phyloP scores from a whole-genome alignment of 2,113 vertebrate species.

The Genyomyrus donnyi region DNA sequence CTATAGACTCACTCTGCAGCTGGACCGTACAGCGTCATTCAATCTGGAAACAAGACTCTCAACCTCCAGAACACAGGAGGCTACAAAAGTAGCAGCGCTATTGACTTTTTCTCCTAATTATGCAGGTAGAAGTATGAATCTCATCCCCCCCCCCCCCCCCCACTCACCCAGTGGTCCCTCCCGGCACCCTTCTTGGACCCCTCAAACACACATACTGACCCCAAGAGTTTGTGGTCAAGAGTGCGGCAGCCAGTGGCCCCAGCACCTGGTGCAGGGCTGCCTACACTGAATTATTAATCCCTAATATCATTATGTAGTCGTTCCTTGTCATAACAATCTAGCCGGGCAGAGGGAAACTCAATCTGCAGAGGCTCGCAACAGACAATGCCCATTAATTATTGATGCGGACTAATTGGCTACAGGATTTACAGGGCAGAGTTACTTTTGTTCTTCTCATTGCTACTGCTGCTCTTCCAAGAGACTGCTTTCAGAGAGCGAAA shows the following conservation, averaged over 20 bases:
- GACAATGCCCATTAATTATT: slow-evolving; percentile 90
- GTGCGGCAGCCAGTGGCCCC: slow-evolving; percentile 27
- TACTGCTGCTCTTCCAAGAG: slow-evolving; percentile 77
- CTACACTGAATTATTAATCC: slow-evolving; percentile 78
- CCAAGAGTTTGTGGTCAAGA: slow-evolving; percentile 19
- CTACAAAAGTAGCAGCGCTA: background rate
- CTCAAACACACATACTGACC: slow-evolving; percentile 6
- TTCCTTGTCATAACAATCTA: slow-evolving; percentile 89
- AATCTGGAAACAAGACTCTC: background rate
- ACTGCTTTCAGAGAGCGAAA: slow-evolving; percentile 63
- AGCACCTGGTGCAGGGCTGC: slow-evolving; percentile 58
- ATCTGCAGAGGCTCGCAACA: slow-evolving; percentile 71
- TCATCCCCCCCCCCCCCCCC: background rate
- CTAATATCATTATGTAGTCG: slow-evolving; percentile 92
- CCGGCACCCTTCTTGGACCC: slow-evolving; percentile 32
- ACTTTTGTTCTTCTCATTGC: slow-evolving; percentile 82
- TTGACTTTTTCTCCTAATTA: background rate
- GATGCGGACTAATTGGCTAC: slow-evolving; percentile 94
- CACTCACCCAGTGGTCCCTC: background rate
- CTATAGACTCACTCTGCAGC: background rate
- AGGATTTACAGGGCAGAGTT: slow-evolving; percentile 81
- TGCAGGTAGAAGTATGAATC: background rate
- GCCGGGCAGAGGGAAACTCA: slow-evolving; percentile 72
- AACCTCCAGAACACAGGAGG: background rate
- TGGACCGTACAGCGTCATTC: background rate